Conservation (phyloP, 2,113 vertebrate genomes). For the Callorhinus ursinus region DNA sequence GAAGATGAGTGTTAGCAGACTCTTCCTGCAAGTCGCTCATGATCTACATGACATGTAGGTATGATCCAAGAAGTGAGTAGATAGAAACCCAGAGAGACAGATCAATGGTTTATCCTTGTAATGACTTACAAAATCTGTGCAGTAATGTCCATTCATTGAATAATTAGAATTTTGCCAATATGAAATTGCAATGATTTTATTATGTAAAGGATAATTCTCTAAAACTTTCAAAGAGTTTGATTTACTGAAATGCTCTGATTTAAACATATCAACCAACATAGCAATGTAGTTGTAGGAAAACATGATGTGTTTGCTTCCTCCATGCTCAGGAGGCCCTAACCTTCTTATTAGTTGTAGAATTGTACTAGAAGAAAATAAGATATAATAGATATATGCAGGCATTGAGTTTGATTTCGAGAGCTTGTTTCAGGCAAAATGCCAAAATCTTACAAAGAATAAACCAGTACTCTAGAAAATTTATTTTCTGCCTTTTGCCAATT, state of each 20-base stretch:
- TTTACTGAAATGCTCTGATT: slow-evolving; percentile 2
- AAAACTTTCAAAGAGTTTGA: not conserved
- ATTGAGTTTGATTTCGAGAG: slow-evolving; percentile 13
- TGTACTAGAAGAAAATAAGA: not conserved
- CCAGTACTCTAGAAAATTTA: not conserved
- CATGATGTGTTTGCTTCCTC: not conserved
- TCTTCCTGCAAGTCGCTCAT: not conserved
- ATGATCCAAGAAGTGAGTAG: not conserved
- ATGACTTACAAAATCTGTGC: not conserved
- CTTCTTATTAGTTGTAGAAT: not conserved
- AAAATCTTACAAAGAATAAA: not conserved
- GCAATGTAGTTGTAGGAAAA: not conserved
- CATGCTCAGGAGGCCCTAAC: not conserved
- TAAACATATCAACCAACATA: not conserved
- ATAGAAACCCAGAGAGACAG: not conserved
- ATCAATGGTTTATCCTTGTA: not conserved
- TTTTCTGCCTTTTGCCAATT: not conserved
- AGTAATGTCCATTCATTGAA: not conserved
- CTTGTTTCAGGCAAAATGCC: not conserved
- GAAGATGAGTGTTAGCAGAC: not conserved
- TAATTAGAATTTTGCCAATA: not conserved
- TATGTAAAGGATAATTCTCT: not conserved
- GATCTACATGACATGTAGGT: not conserved
- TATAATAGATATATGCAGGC: not conserved
- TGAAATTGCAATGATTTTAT: not conserved